Percentiles rank a stretch among this genome's conserved stretches.
Evolutionary conservation across 2,113 vertebrate species (phyloP).

Genomic region (Gorsachius goisagi): DNA sequence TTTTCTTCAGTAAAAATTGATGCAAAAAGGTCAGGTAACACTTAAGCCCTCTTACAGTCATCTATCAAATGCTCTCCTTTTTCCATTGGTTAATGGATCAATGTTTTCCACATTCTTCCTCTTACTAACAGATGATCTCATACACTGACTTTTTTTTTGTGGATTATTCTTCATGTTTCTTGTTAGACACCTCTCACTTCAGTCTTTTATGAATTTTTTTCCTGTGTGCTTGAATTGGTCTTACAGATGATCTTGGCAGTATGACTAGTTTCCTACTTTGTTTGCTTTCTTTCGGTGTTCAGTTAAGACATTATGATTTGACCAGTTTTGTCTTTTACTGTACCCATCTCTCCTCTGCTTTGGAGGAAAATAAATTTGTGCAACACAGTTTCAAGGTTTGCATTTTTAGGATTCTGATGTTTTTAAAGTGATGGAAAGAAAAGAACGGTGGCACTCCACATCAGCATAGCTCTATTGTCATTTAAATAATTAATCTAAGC

Average conservation of each 20-base stretch:
- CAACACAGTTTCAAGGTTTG: neutral
- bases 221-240: neutral
- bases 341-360: neutral
- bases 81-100: neutral
- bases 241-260: neutral
- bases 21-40: neutral
- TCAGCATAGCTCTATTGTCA: neutral
- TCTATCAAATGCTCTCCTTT: neutral
- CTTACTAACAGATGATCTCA: neutral
- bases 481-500: neutral
- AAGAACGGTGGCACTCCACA: fast-evolving
- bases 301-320: neutral
- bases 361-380: neutral
- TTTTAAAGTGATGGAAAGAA: neutral
- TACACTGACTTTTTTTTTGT: neutral
- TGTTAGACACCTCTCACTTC: neutral
- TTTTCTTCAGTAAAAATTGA: neutral
- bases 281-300: neutral
- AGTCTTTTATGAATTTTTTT: neutral
- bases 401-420: neutral
- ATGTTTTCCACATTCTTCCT: neutral
- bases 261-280: neutral
- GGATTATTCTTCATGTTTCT: neutral
- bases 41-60: neutral
- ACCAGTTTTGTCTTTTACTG: neutral